phyloP scores from a whole-genome alignment of 2,797 vertebrate species.

The Margarornis squamiger region DNA sequence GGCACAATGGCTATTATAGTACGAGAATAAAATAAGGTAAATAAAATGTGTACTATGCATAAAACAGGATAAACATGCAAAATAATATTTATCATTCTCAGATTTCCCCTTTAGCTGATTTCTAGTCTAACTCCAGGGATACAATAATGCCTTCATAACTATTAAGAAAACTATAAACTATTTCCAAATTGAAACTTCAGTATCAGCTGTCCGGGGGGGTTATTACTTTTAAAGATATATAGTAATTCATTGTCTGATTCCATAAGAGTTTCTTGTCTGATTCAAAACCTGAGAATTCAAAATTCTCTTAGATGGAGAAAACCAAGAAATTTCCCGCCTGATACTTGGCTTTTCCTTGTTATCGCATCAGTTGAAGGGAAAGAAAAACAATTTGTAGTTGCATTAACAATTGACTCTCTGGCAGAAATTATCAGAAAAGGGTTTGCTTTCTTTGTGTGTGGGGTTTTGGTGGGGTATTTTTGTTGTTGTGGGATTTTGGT shows the following conservation, averaged over 20 bases:
- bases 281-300: background rate
- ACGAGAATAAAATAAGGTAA: background rate
- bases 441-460: fast-evolving
- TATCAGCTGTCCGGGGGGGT: background rate
- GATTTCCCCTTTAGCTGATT: background rate
- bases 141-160: background rate
- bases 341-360: background rate
- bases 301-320: background rate
- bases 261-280: background rate
- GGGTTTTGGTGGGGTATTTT: too few relatives aligned
- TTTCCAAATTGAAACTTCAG: background rate
- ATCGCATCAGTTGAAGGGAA: background rate
- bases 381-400: background rate
- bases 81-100: background rate
- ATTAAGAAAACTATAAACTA: background rate
- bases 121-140: background rate
- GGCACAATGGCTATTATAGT: background rate
- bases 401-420: background rate
- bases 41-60: background rate
- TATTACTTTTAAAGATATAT: background rate
- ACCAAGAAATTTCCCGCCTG: background rate
- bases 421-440: background rate
- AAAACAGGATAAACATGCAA: background rate
- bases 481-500: background rate
- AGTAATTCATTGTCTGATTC: background rate